phyloP scores from a whole-genome alignment of 2,888 invertebrate genomes.

The Nebria brevicollis region DNA sequence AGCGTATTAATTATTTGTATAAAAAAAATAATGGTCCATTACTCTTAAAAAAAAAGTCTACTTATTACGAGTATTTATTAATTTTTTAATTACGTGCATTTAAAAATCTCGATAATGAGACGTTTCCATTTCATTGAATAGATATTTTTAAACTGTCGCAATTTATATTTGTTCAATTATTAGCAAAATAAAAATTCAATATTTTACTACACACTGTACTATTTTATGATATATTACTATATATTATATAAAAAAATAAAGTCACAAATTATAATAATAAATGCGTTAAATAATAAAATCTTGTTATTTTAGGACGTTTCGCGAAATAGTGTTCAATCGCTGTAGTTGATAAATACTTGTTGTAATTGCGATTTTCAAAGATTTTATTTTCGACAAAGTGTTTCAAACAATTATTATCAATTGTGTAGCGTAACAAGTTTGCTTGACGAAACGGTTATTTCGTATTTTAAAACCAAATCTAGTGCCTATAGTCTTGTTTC shows the following conservation, averaged over 20 bases:
- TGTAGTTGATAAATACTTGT: constrained; percentile 39
- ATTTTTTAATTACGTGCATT: constrained; percentile 33
- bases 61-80: constrained; percentile 28
- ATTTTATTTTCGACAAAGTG: constrained; percentile 35
- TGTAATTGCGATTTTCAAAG: constrained; percentile 25
- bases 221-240: constrained; percentile 31
- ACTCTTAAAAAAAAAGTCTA: constrained; percentile 21
- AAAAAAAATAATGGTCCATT: constrained; percentile 30
- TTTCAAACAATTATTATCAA: neutral
- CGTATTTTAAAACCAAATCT: constrained; percentile 41
- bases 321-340: neutral
- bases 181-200: constrained; percentile 25
- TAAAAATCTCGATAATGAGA: constrained; percentile 16
- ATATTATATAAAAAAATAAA: constrained; percentile 14
- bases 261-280: constrained; percentile 25
- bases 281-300: constrained; percentile 15
- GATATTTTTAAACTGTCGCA: constrained; percentile 31
- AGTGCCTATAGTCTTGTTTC: constrained; percentile 47
- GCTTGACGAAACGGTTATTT: constrained; percentile 36
- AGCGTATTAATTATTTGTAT: constrained; percentile 7
- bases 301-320: constrained; percentile 10
- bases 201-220: constrained; percentile 34
- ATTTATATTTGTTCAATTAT: constrained; percentile 15
- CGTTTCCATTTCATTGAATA: constrained; percentile 28
- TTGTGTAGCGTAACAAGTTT: constrained; percentile 2